Evolutionary conservation across 2,888 invertebrate genomes (phyloP).

Genomic region (Sminthurinus aureus): DNA sequence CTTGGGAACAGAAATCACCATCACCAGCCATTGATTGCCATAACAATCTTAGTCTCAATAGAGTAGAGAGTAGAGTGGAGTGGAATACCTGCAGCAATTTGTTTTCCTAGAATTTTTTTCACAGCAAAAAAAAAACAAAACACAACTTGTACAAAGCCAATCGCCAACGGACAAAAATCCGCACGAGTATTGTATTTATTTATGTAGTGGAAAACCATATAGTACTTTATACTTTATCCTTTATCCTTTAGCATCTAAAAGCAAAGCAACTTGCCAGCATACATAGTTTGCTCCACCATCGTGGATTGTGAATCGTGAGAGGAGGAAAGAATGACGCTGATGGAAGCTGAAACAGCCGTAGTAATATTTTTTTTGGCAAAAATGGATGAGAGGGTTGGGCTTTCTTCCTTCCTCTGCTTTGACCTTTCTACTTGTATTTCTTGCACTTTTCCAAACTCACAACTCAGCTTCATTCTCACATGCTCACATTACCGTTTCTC

Average conservation of each 20-base stretch:
- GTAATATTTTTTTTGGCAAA: conserved; percentile 1
- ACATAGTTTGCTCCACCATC: background rate
- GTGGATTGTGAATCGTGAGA: background rate
- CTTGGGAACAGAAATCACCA: conserved; percentile 5
- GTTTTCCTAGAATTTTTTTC: background rate
- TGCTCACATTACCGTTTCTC: background rate
- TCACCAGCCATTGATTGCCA: no score
- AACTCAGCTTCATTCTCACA: background rate
- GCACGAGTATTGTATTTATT: background rate
- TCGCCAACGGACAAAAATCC: background rate
- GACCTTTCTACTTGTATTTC: background rate
- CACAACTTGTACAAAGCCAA: background rate
- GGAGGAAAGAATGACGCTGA: no score
- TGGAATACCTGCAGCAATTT: no score
- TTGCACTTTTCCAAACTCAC: no score
- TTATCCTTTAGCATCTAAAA: background rate
- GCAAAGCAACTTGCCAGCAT: no score
- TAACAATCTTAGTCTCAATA: no score
- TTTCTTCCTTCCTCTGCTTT: background rate
- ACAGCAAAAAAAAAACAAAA: background rate
- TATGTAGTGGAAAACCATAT: background rate
- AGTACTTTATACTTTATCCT: background rate
- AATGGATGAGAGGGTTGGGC: conserved; percentile 22
- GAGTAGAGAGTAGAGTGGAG: no score
- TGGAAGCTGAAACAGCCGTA: background rate